These are phyloP conservation scores for Podarcis siculus DNA, from an alignment of 2,797 vertebrate species.

Conservation along the genomic window DNA sequence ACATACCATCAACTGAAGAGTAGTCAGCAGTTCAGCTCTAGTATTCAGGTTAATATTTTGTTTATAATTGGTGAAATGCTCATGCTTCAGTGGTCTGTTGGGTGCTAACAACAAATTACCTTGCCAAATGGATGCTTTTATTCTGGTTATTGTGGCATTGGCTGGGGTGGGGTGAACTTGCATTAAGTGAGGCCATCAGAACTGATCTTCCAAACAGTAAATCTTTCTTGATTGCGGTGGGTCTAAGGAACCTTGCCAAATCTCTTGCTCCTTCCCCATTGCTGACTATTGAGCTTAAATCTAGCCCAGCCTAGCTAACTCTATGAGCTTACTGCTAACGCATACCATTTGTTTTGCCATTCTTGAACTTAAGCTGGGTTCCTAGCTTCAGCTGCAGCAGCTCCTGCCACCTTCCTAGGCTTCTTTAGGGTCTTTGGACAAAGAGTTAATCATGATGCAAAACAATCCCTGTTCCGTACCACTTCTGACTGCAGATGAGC, in stretches of 20 bases:
- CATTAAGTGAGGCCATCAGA: not conserved
- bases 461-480: not conserved
- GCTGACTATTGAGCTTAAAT: not conserved
- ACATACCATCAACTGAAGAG: not conserved
- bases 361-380: not conserved
- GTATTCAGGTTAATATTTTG: not conserved
- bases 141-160: not conserved
- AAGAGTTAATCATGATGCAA: not conserved
- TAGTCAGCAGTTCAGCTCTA: not conserved
- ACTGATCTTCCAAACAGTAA: not conserved
- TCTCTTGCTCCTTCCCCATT: conserved; percentile 6
- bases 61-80: not conserved
- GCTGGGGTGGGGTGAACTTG: not conserved
- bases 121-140: not conserved
- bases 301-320: not conserved
- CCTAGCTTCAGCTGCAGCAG: not conserved
- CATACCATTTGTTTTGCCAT: not conserved
- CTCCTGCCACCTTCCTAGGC: conserved; percentile 16
- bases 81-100: not conserved
- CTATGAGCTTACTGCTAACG: rapidly evolving
- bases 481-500: not conserved
- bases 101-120: not conserved
- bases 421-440: conserved; percentile 2
- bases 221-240: not conserved
- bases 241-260: not conserved